Conservation (phyloP, 2,797 vertebrate genomes). For the Loriculus beryllinus region DNA sequence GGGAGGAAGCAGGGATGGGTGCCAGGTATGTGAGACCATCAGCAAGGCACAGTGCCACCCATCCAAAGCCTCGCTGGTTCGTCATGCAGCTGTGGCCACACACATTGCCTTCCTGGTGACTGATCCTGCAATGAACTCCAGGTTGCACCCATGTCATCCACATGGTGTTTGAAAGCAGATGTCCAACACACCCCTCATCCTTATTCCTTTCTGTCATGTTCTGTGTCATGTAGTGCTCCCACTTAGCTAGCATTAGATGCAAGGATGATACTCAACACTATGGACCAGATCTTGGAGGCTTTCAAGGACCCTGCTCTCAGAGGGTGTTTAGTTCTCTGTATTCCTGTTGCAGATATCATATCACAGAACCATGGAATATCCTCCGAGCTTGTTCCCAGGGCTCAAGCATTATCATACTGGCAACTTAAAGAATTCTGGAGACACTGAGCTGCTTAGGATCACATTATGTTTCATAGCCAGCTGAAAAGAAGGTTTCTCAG, state of each 20-base stretch:
- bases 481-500: background rate
- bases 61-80: rapidly evolving
- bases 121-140: background rate
- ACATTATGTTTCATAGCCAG: background rate
- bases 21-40: rapidly evolving
- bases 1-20: background rate
- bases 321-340: background rate
- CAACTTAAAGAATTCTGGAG: background rate
- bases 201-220: background rate
- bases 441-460: background rate
- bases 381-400: background rate
- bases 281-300: rapidly evolving
- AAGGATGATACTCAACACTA: background rate
- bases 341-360: background rate
- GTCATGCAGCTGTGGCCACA: background rate
- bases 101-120: background rate
- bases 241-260: background rate
- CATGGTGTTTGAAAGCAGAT: background rate
- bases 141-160: background rate
- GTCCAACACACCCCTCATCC: background rate
- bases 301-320: background rate
- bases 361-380: background rate
- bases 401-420: rapidly evolving
- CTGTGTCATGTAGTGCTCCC: background rate
- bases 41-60: background rate